Evolutionary conservation across 2,113 vertebrate species (phyloP).

Genomic region (Empidonax traillii): DNA sequence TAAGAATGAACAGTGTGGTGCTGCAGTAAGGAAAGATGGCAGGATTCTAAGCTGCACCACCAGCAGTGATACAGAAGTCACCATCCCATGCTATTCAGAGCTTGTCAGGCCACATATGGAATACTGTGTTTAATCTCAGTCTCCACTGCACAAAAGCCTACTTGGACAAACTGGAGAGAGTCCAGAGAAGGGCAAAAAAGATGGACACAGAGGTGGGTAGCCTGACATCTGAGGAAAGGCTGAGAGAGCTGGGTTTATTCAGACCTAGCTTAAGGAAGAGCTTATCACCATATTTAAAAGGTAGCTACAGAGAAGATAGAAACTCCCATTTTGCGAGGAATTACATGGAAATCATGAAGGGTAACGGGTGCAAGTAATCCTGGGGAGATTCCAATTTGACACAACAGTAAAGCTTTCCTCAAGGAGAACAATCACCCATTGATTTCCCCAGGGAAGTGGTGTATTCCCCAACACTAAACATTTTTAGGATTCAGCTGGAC

Average conservation of each 20-base stretch:
- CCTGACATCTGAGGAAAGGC: not conserved
- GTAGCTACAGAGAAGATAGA: not conserved
- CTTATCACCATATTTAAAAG: not conserved
- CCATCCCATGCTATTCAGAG: not conserved
- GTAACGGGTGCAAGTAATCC: fast-evolving
- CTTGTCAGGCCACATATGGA: not conserved
- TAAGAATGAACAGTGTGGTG: not conserved
- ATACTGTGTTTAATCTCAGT: not conserved
- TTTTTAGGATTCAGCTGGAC: not conserved
- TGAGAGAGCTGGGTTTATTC: not conserved
- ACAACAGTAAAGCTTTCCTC: not conserved
- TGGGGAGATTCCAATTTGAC: not conserved
- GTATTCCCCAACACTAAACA: not conserved
- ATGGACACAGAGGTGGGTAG: not conserved
- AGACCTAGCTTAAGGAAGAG: not conserved
- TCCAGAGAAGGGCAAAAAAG: not conserved
- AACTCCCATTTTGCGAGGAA: not conserved
- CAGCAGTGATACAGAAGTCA: not conserved
- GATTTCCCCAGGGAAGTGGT: not conserved
- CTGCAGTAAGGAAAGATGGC: not conserved
- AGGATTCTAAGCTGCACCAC: not conserved
- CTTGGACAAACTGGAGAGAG: not conserved
- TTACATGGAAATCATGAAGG: not conserved
- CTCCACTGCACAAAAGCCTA: not conserved
- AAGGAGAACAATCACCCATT: not conserved